These are phyloP conservation scores for Procambarus virginalis DNA, from an alignment of 1,140 invertebrate genomes.

Conservation along the genomic window DNA sequence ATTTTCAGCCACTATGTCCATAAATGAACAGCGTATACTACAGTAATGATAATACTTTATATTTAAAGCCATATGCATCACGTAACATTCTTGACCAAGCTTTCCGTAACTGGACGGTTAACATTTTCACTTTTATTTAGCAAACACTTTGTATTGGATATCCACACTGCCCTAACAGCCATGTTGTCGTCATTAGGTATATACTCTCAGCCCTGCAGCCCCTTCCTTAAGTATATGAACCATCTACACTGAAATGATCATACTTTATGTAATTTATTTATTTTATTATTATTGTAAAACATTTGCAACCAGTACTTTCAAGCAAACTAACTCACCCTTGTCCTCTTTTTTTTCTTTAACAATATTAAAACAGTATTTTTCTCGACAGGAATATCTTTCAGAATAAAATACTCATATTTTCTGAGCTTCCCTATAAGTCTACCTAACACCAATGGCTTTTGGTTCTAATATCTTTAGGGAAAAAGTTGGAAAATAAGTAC, in stretches of 20 bases:
- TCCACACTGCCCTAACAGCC: neutral
- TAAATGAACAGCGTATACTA: neutral
- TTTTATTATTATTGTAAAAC: too few species aligned
- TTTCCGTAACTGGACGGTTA: neutral
- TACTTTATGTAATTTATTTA: too few species aligned
- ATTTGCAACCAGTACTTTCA: too few species aligned
- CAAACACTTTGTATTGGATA: neutral
- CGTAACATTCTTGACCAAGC: neutral
- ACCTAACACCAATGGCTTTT: neutral
- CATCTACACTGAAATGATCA: neutral
- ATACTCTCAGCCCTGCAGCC: neutral
- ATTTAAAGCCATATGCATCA: neutral
- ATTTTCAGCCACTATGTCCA: neutral
- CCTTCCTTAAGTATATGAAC: neutral
- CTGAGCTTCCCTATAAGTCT: neutral
- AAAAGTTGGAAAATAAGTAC: neutral
- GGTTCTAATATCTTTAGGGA: neutral
- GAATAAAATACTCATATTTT: neutral
- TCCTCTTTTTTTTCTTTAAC: too few species aligned
- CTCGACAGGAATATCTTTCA: too few species aligned
- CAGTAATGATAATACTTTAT: neutral
- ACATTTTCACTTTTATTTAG: neutral
- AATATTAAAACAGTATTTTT: too few species aligned
- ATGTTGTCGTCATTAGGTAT: neutral
- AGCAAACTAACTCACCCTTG: too few species aligned